Base-by-base conservation (phyloP, 2,888 invertebrate species). In the Nebria salina region DNA sequence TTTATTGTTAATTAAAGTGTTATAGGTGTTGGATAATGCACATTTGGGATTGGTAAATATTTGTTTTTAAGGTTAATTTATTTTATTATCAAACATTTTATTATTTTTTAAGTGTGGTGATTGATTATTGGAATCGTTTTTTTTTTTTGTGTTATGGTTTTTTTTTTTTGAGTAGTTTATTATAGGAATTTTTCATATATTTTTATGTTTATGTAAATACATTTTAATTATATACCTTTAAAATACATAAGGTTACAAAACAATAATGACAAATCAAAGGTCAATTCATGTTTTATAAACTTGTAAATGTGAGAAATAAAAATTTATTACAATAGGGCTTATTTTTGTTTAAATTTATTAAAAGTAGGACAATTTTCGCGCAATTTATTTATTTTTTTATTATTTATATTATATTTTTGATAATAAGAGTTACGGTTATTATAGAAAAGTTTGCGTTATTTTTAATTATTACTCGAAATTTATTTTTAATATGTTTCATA, bases 211-310 rank as follows among this genome's bases (percentile, higher is more conserved):
- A 79, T 74, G 75, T 75, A 73, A 75, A 75, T 80, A 75, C 70
- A 34, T 54, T 80, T 80, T 75, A 80, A 80, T 80, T 80, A 70
- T 75, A 80, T 75, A 80, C 65, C 74, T 75, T 75, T 80, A 75
- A 80, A 74, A 74, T 68, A 79, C 80, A 80, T 34, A 75, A 66
- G 68, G 74, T 65, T 75, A 80, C 75, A 75, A 81, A 76, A 81
- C 81, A 81, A 81, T 81, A 65, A 76, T 66, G 54, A 70, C 64
- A 72, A 25, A 64, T 65, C 76, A 81, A 81, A 81, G 81, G 72
- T 81, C 81, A 81, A 81, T 76, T 76, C 65, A 20, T 76, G 43
- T 70, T 76, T 72, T 65, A 76, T 76, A 76, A 81, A 76, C 72
- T 75, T 76, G 65, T 65, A 81, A 81, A 81, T 76, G 81, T 81